Percentiles rank a stretch among this genome's conserved stretches.
Evolutionary conservation across 2,797 vertebrate species (phyloP).

Genomic region (Eremophila alpestris): DNA sequence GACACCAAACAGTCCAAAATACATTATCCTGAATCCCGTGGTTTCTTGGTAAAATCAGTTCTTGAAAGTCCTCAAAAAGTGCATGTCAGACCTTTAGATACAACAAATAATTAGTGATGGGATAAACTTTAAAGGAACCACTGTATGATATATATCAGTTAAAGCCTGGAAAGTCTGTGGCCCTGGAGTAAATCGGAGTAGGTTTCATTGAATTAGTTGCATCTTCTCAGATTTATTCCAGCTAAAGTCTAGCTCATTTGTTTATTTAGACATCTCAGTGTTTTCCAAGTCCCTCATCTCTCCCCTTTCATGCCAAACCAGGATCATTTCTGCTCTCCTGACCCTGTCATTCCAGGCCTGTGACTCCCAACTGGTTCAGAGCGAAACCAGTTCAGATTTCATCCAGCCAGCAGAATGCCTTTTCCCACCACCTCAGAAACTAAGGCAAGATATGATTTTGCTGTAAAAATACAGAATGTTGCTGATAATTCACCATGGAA

Average conservation of each 20-base stretch:
- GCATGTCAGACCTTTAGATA: neutral
- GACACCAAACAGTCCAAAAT: conserved; percentile 13
- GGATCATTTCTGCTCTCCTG: neutral
- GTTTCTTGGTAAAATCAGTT: neutral
- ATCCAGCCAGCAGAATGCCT: neutral
- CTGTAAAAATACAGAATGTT: neutral
- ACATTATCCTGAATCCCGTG: neutral
- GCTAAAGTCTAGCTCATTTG: neutral
- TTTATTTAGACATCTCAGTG: conserved; percentile 3
- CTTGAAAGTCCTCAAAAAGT: neutral
- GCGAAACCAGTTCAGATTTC: neutral
- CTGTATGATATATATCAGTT: neutral
- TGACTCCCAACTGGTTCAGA: neutral
- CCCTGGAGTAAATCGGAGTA: neutral
- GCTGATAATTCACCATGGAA: neutral
- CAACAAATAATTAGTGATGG: neutral
- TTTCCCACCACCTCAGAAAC: neutral
- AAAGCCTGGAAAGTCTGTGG: neutral
- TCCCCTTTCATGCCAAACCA: conserved; percentile 14
- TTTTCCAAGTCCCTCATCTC: neutral
- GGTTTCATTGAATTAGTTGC: neutral
- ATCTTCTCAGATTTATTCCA: neutral
- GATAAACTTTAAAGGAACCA: neutral
- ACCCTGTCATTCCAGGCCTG: neutral
- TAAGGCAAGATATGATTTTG: neutral